These are phyloP conservation scores for Anas platyrhynchos DNA, from an alignment of 2,113 vertebrate species.

Conservation along the genomic window DNA sequence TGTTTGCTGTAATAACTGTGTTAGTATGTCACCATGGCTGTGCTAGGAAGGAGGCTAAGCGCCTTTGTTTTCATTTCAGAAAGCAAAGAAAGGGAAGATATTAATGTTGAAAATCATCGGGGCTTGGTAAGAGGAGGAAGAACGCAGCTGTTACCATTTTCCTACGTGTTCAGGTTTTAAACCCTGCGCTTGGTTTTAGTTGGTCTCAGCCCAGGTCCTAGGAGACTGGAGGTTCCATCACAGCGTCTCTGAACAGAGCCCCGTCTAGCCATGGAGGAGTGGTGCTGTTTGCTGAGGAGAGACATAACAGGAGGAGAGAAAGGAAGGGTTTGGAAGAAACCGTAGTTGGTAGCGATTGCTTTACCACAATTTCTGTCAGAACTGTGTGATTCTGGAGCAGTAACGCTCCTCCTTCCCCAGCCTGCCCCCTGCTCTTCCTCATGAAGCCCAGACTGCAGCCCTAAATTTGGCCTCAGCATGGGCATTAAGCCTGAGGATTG, in stretches of 20 bases:
- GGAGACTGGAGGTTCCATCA: conserved; percentile 9
- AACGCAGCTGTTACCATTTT: not conserved
- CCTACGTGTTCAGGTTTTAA: not conserved
- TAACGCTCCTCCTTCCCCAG: not conserved
- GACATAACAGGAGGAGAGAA: not conserved
- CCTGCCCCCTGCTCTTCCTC: not conserved
- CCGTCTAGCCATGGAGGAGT: not conserved
- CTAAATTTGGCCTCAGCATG: not conserved
- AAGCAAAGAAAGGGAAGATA: conserved; percentile 16
- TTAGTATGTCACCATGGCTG: conserved; percentile 55
- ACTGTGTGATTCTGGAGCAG: not conserved
- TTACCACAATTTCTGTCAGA: not conserved
- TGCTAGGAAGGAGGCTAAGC: conserved; percentile 12
- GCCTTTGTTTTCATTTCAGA: conserved; percentile 21
- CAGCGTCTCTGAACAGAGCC: not conserved
- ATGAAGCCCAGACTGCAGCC: not conserved
- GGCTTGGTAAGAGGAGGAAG: not conserved
- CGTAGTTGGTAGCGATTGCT: not conserved
- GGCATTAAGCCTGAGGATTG: not conserved
- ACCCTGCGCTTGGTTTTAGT: not conserved
- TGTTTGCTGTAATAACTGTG: conserved; percentile 66
- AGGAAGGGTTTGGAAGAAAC: not conserved
- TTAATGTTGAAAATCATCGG: not conserved
- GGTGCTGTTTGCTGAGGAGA: conserved; percentile 7
- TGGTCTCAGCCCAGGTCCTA: not conserved